A percentile compares a stretch with the other conserved stretches of the same genome.
Evolutionary conservation across 2,113 vertebrate genomes (phyloP).

Genomic region (Aegotheles bennettii): DNA sequence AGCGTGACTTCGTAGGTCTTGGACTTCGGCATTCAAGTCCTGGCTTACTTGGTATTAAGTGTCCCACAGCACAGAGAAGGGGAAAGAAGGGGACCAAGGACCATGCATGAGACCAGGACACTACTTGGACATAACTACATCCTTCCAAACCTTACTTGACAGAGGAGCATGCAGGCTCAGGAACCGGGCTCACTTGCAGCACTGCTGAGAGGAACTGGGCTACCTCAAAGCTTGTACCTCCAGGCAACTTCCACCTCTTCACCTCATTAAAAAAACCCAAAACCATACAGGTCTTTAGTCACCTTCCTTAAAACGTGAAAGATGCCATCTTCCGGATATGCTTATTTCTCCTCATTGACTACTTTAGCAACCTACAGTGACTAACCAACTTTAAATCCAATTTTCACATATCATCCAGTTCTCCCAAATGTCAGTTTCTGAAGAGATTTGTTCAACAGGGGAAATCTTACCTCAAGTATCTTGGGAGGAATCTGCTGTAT

Average conservation of each 20-base stretch:
- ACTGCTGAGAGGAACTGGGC: not conserved
- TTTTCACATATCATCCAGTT: constrained; percentile 12
- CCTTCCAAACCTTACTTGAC: not conserved
- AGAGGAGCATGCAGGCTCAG: not conserved
- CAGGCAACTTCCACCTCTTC: not conserved
- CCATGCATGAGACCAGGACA: not conserved
- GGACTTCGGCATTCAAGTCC: not conserved
- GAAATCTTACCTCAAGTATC: not conserved
- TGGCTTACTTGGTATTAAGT: not conserved
- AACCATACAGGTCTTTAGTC: not conserved
- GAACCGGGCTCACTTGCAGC: not conserved
- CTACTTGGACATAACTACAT: not conserved
- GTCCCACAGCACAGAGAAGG: accelerated
- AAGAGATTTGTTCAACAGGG: not conserved
- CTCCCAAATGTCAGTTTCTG: constrained; percentile 2
- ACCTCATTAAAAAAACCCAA: not conserved
- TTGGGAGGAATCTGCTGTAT: not conserved
- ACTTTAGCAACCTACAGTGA: not conserved
- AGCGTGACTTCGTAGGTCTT: not conserved
- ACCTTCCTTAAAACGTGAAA: not conserved
- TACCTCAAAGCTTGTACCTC: not conserved
- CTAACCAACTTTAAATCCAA: not conserved
- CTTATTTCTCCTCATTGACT: not conserved
- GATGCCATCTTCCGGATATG: not conserved
- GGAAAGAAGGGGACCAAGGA: not conserved